Conservation (phyloP, 2,113 vertebrate genomes). For the Nothoprocta pentlandii region DNA sequence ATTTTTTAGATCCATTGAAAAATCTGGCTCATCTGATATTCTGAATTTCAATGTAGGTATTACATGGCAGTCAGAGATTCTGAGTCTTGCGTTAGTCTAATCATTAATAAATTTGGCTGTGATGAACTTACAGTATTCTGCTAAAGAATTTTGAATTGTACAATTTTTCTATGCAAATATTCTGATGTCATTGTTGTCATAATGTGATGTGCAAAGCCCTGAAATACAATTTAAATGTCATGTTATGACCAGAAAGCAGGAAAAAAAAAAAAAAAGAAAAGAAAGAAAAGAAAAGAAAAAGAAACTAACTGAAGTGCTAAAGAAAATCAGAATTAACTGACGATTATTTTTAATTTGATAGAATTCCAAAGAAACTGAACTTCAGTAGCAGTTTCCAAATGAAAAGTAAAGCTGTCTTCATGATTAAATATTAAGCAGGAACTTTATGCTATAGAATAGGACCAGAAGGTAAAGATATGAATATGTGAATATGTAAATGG, state of each 20-base stretch:
- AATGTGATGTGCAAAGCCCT: neutral
- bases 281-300: neutral
- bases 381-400: neutral
- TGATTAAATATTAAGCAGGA: neutral
- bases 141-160: neutral
- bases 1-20: neutral
- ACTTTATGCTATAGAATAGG: neutral
- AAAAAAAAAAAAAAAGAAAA: neutral
- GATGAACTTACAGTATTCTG: neutral
- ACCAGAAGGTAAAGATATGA: neutral
- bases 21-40: neutral
- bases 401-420: neutral
- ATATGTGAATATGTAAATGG: neutral
- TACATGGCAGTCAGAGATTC: neutral
- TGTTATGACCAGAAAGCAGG: neutral
- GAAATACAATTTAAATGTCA: neutral
- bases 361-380: neutral
- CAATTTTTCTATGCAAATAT: neutral
- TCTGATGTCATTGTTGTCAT: neutral
- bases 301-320: neutral
- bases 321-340: neutral
- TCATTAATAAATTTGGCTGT: neutral
- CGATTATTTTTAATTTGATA: neutral
- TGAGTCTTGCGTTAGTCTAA: neutral
- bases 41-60: neutral